These are phyloP conservation scores for Linurgus olivaceus DNA, from an alignment of 2,797 vertebrate species.

Conservation along the genomic window DNA sequence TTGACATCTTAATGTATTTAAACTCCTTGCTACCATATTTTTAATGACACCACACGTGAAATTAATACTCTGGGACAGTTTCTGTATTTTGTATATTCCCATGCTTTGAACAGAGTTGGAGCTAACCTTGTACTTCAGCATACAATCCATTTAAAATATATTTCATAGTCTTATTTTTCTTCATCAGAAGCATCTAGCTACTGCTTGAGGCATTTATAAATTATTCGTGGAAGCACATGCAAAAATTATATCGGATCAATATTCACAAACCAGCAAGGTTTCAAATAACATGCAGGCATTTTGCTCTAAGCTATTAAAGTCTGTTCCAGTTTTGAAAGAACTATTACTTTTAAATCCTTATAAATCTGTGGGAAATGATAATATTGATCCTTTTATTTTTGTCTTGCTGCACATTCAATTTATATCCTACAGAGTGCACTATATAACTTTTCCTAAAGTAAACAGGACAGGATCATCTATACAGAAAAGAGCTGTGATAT, in stretches of 20 bases:
- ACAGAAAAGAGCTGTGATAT: background rate
- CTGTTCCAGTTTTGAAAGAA: constrained; percentile 25
- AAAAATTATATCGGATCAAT: constrained; percentile 48
- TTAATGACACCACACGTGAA: background rate
- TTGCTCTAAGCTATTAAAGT: background rate
- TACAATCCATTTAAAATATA: background rate
- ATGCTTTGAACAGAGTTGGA: background rate
- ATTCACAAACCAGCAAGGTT: constrained; percentile 26
- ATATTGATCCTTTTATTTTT: constrained; percentile 44
- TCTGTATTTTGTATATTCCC: background rate
- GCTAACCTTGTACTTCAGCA: background rate
- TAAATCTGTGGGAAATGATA: constrained; percentile 40
- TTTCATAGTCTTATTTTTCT: background rate
- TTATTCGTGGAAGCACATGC: constrained; percentile 37
- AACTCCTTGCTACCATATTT: background rate
- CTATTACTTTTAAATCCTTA: constrained; percentile 53
- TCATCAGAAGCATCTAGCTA: constrained; percentile 26
- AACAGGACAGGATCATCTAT: background rate
- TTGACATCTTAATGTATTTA: background rate
- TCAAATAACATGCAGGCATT: constrained; percentile 23
- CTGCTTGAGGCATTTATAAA: constrained; percentile 4
- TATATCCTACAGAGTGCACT: constrained; percentile 18
- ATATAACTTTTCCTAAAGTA: constrained; percentile 26
- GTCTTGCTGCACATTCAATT: constrained; percentile 45
- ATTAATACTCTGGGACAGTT: background rate